A percentile compares a stretch with the other conserved stretches of the same genome.
These are phyloP conservation scores for Nautilus pompilius DNA, from an alignment of 1,140 invertebrate species.

Conservation along the genomic window DNA sequence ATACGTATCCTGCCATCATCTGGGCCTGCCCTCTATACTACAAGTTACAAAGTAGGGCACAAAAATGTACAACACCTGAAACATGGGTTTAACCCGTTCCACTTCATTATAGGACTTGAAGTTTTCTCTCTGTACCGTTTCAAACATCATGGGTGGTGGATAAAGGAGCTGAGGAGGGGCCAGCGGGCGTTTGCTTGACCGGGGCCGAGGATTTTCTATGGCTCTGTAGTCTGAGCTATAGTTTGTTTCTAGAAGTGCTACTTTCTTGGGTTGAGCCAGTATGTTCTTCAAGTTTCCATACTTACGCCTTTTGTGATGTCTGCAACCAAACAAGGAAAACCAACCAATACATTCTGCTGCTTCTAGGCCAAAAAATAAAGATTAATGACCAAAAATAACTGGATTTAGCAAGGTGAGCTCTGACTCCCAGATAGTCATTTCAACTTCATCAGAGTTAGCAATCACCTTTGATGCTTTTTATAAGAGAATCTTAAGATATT, in stretches of 20 bases:
- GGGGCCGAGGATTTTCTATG: slow-evolving; percentile 30
- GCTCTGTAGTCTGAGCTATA: slow-evolving; percentile 31
- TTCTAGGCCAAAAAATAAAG: no score
- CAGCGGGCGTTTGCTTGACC: slow-evolving; percentile 39
- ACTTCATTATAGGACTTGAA: slow-evolving; percentile 28
- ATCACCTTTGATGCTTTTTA: no score
- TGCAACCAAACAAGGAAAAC: neutral
- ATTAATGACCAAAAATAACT: no score
- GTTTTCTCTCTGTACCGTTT: slow-evolving; percentile 39
- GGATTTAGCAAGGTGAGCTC: no score
- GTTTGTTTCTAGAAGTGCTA: slow-evolving; percentile 27
- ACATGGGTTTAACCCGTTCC: slow-evolving; percentile 31
- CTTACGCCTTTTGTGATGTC: slow-evolving; percentile 7
- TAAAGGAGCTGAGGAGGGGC: slow-evolving; percentile 16
- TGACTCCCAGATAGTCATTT: no score
- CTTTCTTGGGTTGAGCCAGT: slow-evolving; percentile 6
- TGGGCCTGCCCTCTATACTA: neutral
- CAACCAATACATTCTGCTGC: no score
- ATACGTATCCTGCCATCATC: neutral
- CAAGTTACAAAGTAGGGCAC: neutral
- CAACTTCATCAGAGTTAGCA: no score
- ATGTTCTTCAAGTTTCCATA: no score
- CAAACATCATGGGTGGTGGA: slow-evolving; percentile 40
- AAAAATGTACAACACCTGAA: slow-evolving; percentile 23
- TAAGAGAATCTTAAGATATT: no score